These are phyloP conservation scores for Bolinopsis microptera DNA, from an alignment of 37 sponge, comb jelly and placozoan species.

Conservation along the genomic window DNA sequence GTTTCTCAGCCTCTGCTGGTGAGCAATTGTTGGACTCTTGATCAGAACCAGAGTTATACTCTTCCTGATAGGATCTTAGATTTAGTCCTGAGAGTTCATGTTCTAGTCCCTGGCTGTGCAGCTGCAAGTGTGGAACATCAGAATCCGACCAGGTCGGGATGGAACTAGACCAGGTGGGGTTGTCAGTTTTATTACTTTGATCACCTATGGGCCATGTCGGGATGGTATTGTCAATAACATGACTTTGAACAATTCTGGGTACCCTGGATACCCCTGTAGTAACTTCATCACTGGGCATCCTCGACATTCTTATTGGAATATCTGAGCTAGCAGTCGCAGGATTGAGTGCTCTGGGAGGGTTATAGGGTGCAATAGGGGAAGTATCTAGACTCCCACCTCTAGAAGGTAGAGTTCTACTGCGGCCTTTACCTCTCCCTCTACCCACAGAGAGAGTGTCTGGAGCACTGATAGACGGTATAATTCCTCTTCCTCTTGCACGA, in stretches of 20 bases:
- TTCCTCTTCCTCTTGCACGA: too few species aligned
- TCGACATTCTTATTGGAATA: background rate
- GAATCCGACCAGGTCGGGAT: background rate
- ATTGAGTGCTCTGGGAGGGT: too few species aligned
- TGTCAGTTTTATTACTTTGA: too few species aligned
- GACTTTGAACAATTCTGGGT: background rate
- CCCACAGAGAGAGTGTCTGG: background rate
- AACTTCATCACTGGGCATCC: background rate
- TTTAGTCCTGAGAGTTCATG: background rate
- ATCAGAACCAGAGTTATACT: background rate
- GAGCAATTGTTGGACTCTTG: background rate
- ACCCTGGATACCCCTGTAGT: background rate
- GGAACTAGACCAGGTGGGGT: background rate
- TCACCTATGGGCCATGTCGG: background rate
- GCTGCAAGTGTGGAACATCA: background rate
- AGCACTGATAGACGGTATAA: background rate
- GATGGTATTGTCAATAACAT: background rate
- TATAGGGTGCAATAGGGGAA: too few species aligned
- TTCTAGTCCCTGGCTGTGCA: too few species aligned
- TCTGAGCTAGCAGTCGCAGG: too few species aligned
- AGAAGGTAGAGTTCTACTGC: background rate
- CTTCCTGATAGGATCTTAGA: too few species aligned
- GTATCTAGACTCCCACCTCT: background rate
- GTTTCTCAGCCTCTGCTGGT: background rate
- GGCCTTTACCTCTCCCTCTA: background rate